phyloP scores from a whole-genome alignment of 2,113 vertebrate genomes.

The Rhadina sibilatrix region DNA sequence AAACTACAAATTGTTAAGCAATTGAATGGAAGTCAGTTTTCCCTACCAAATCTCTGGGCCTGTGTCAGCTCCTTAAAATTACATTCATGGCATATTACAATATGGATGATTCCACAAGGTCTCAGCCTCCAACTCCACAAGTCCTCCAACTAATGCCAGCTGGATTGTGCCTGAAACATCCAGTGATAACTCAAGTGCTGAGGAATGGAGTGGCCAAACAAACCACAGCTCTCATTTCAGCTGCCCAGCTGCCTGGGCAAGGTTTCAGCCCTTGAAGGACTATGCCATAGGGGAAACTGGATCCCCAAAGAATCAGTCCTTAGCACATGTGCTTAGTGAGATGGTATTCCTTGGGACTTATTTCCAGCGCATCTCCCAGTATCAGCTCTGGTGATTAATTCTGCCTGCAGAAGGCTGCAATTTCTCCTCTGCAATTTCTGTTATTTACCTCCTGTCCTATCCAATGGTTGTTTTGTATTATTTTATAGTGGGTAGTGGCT shows the following conservation, averaged over 20 bases:
- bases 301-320: neutral
- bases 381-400: neutral
- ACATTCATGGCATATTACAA: neutral
- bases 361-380: neutral
- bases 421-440: neutral
- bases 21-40: neutral
- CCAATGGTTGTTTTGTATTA: neutral
- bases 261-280: neutral
- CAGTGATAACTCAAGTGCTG: rapidly evolving
- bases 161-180: neutral
- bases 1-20: neutral
- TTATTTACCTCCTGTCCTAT: neutral
- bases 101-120: neutral
- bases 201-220: neutral
- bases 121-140: too few relatives aligned
- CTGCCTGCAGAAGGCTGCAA: neutral
- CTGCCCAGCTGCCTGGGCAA: neutral
- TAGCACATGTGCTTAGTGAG: neutral
- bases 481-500: neutral
- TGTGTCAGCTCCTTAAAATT: neutral
- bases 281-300: rapidly evolving
- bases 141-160: neutral
- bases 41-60: neutral
- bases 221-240: neutral
- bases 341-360: neutral